These are phyloP conservation scores for Chloromyia formosa DNA, from an alignment of 2,888 invertebrate species.

Conservation along the genomic window DNA sequence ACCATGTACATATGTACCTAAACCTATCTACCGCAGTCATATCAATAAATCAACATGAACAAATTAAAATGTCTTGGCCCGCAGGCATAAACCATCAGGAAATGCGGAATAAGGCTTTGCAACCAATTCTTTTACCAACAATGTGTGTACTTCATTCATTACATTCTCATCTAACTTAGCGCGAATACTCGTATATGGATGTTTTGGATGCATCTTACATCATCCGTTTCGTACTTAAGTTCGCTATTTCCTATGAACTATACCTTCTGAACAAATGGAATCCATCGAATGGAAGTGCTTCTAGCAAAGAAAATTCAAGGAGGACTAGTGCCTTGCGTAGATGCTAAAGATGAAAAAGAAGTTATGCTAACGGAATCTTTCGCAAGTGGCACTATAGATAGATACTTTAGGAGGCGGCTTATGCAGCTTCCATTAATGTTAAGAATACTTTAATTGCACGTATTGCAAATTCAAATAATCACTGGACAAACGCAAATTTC, in stretches of 20 bases:
- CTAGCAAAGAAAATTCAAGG: background rate
- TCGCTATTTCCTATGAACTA: background rate
- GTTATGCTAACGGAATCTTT: constrained; percentile 15
- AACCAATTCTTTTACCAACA: background rate
- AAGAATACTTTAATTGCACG: constrained; percentile 35
- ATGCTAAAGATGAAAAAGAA: background rate
- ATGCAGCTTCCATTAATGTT: constrained; percentile 9
- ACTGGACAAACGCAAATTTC: constrained; percentile 7
- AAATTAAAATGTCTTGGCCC: constrained; percentile 53
- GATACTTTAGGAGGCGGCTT: constrained; percentile 14
- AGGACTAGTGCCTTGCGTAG: no score
- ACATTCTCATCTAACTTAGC: constrained; percentile 3
- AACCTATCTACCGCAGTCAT: background rate
- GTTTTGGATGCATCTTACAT: background rate
- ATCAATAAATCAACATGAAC: constrained; percentile 53
- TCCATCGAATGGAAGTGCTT: background rate
- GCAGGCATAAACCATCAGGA: constrained; percentile 43
- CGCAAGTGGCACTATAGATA: constrained; percentile 29
- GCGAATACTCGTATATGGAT: background rate
- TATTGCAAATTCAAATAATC: constrained; percentile 23
- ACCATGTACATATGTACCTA: no score
- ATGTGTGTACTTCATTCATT: constrained; percentile 9
- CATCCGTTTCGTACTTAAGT: background rate
- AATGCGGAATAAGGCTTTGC: constrained; percentile 48
- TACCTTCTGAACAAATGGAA: background rate